Conservation (phyloP, 2,113 vertebrate species). For the Bos taurus region ARS-UCD2.0 NC_037328.1:99364501-99365000, state of each 20-base stretch:
- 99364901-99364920: background rate
- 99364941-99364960: background rate
- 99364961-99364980: background rate
- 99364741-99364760: background rate
- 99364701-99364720: background rate
- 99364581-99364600: background rate
- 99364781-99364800: background rate
- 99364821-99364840: background rate
- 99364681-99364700: background rate
- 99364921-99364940: constrained; percentile 9
- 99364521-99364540: background rate
- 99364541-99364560: background rate
- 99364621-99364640: constrained; percentile 1
- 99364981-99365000: background rate
- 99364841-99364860: background rate
- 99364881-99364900: background rate
- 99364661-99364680: background rate
- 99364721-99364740: background rate
- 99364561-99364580: background rate
- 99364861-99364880: background rate
- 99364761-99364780: background rate
- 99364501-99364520: background rate
- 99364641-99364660: background rate
- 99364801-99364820: constrained; percentile 2
- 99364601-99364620: background rate